Conservation (phyloP, 2,113 vertebrate genomes). For the Neogale vison region DNA sequence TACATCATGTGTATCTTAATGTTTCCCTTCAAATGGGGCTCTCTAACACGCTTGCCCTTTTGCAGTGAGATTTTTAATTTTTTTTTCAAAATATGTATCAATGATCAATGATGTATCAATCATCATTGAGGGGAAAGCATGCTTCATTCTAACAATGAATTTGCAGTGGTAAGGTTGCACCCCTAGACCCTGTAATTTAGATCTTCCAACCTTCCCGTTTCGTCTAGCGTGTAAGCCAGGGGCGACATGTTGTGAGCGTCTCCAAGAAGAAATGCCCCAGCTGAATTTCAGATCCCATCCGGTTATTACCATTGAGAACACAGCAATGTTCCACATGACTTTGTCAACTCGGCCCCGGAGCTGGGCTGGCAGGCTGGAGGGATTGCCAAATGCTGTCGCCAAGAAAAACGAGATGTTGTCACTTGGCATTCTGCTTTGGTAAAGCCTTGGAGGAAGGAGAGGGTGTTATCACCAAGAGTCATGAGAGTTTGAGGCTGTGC, state of each 20-base stretch:
- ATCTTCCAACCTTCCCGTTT: background rate
- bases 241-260: background rate
- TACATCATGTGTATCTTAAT: no score
- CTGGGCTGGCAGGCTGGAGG: slow-evolving; percentile 1
- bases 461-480: background rate
- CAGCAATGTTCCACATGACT: background rate
- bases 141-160: background rate
- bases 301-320: background rate
- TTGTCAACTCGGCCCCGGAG: background rate
- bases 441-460: background rate
- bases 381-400: background rate
- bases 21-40: background rate
- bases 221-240: background rate
- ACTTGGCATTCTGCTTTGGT: background rate
- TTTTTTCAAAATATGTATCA: background rate
- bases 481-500: background rate
- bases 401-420: background rate
- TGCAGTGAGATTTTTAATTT: background rate
- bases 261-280: background rate
- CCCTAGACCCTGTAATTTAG: no score
- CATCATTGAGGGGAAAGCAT: background rate
- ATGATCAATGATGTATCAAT: no score
- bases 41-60: background rate
- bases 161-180: background rate
- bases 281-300: slow-evolving; percentile 8